Evolutionary conservation across 2,888 invertebrate species (phyloP), one percentile per base, ranked within the genome.

Genomic region (Brachypterus glaber): DNA sequence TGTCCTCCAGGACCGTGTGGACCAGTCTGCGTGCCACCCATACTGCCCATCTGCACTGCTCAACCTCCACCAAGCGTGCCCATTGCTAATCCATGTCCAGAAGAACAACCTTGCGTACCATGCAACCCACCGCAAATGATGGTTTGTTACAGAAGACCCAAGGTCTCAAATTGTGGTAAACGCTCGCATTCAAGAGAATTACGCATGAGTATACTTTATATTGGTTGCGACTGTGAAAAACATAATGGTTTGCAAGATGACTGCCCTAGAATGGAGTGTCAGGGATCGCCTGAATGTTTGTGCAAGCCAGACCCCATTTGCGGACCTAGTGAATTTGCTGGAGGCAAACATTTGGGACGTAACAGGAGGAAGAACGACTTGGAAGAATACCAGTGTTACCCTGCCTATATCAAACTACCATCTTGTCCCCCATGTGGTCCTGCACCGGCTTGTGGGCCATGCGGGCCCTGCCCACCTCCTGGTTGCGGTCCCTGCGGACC

Each of bases 161-260:
- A 64, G 36, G 54, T 55, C n/a, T 54, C 54, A 17, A 54, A 61
- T 35, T 49, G 52, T 1, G 58, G 62, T 30, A 63, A 61, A 50
- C 39, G 57, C 30, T 67, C 71, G 24, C 70, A 67, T 48, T 74
- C 73, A 18, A 64, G 71, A 4, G 77, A 77, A 54, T 52, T 76
- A 26, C 63, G 70, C 3, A 66, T 60, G 24, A 65, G 74, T 24
- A 63, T 70, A 36, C 62, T 76, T 45, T 70, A 72, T 43, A 64
- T 68, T 8, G 71, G 71, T 24, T 77, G 76, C 47, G 70, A 73
- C 29, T 77, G 76, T 53, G 67, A 71, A 42, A 71, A 68, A 51
- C 62, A 70, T 7, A 74, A 76, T 48, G 76, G 77, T 4, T 59
- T 76, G 14, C 76, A 77, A 53, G 70, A 74, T 40, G 69, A 72